Percentiles rank a stretch among this genome's conserved stretches.
Evolutionary conservation across 1,140 invertebrate genomes (phyloP).

Genomic region (Marisa cornuarietis): DNA sequence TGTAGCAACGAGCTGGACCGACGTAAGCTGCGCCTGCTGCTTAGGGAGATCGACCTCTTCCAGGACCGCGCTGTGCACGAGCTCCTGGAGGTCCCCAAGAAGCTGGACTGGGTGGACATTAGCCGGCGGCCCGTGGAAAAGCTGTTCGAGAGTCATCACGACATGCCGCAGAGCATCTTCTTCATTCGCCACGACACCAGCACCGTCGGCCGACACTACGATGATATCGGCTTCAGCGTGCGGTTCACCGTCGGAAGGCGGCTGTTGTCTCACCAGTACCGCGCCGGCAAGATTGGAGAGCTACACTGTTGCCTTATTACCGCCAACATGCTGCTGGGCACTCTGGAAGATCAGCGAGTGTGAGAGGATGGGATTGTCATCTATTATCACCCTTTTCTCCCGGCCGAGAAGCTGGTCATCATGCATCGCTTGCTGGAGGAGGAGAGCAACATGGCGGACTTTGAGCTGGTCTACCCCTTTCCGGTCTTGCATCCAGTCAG

Average conservation of each 20-base stretch:
- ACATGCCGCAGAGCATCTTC: constrained; percentile 47
- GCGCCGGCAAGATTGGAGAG: constrained; percentile 42
- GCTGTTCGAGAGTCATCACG: constrained; percentile 41
- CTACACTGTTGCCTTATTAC: constrained; percentile 46
- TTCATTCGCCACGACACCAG: constrained; percentile 31
- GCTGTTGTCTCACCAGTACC: constrained; percentile 46
- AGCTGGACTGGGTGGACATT: constrained; percentile 37
- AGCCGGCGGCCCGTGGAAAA: constrained; percentile 24
- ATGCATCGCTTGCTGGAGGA: constrained; percentile 36
- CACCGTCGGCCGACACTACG: not conserved
- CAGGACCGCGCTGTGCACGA: constrained; percentile 29
- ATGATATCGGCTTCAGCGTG: not conserved
- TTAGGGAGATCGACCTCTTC: constrained; percentile 40
- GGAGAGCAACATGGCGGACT: constrained; percentile 26
- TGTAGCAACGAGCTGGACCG: constrained; percentile 34
- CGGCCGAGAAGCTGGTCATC: constrained; percentile 37
- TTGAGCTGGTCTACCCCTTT: constrained; percentile 42
- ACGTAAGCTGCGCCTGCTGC: constrained; percentile 32
- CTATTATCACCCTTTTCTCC: constrained; percentile 35
- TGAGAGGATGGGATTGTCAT: constrained; percentile 41
- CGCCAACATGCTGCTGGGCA: constrained; percentile 41
- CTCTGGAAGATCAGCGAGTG: constrained; percentile 37
- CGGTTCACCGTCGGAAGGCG: constrained; percentile 35
- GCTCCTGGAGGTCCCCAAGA: not conserved
- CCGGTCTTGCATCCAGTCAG: constrained; percentile 33